Percentiles rank a stretch among this genome's conserved stretches.
These are phyloP conservation scores for Polymixis flavicincta DNA, from an alignment of 2,888 invertebrate species.

Conservation along the genomic window DNA sequence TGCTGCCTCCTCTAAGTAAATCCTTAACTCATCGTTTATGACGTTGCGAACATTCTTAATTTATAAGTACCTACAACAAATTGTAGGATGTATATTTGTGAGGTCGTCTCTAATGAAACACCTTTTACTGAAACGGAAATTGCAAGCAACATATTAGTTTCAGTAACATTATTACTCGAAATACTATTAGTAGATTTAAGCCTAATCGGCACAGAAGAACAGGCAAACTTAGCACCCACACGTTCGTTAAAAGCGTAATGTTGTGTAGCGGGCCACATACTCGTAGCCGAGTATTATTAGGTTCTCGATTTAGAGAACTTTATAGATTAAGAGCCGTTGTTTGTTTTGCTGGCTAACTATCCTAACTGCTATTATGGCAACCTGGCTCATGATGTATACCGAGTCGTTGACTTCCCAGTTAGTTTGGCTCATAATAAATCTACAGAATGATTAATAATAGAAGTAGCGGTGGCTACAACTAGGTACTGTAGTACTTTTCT, in stretches of 20 bases:
- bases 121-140: no score
- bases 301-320: constrained; percentile 7
- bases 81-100: not conserved
- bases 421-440: constrained; percentile 14
- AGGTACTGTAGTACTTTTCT: not conserved
- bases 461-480: no score
- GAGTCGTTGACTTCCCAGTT: constrained; percentile 37
- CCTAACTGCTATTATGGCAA: constrained; percentile 9
- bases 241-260: not conserved
- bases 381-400: constrained; percentile 4
- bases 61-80: not conserved
- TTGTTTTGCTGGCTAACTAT: constrained; percentile 19
- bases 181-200: not conserved
- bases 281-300: not conserved
- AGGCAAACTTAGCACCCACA: not conserved
- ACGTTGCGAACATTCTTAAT: no score
- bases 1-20: not conserved
- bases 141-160: no score
- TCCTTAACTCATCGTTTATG: not conserved
- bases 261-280: not conserved
- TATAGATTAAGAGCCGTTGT: constrained; percentile 26
- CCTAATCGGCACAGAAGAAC: not conserved
- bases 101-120: not conserved
- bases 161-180: not conserved
- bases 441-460: not conserved